These are phyloP conservation scores for Cephus spinipes DNA, from an alignment of 2,888 invertebrate genomes.

Conservation along the genomic window DNA sequence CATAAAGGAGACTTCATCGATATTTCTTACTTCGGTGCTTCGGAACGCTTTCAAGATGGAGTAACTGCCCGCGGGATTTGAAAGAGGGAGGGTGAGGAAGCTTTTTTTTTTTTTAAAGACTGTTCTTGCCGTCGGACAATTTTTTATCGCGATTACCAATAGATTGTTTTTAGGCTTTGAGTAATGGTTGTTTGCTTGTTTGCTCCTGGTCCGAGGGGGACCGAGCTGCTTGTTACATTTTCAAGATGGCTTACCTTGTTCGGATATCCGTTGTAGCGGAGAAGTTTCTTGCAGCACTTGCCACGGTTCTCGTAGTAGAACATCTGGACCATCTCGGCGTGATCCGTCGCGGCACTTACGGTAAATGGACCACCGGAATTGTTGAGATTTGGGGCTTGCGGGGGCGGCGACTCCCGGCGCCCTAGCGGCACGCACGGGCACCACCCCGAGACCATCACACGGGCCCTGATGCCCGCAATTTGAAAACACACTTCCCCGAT, in stretches of 20 bases:
- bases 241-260: conserved; percentile 74
- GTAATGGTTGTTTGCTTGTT: too few species aligned
- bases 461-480: conserved; percentile 48
- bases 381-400: conserved; percentile 46
- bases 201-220: too few species aligned
- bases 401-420: conserved; percentile 64
- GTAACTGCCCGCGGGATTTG: too few species aligned
- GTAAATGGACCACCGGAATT: conserved; percentile 59
- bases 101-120: too few species aligned
- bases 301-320: conserved; percentile 84
- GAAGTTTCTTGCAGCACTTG: conserved; percentile 84
- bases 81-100: too few species aligned
- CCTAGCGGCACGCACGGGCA: conserved; percentile 69
- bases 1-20: conserved; percentile 33
- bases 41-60: too few species aligned
- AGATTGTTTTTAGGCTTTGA: too few species aligned
- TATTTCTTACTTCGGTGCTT: conserved; percentile 25
- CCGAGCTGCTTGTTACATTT: too few species aligned
- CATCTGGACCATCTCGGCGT: conserved; percentile 72
- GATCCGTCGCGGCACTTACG: conserved; percentile 61
- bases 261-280: conserved; percentile 84
- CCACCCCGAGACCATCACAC: conserved; percentile 66
- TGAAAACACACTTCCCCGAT: conserved; percentile 35
- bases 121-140: too few species aligned
- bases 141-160: too few species aligned